These are phyloP conservation scores for Triplophysa siluroides DNA, from an alignment of 2,113 vertebrate genomes.

Conservation along the genomic window DNA sequence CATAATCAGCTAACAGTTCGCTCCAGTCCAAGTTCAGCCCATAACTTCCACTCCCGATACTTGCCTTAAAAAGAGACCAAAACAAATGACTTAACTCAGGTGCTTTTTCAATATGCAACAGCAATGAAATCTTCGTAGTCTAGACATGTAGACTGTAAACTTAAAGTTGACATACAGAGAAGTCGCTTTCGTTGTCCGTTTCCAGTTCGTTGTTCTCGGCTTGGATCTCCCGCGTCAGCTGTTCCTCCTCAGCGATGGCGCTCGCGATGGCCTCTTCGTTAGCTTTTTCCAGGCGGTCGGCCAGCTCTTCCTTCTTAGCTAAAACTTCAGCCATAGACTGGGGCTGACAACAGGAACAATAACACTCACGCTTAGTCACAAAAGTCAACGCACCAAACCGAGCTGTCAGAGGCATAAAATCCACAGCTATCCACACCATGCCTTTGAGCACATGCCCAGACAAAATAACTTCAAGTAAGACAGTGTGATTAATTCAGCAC, in stretches of 20 bases:
- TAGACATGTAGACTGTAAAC: too few species aligned
- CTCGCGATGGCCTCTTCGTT: conserved; percentile 99
- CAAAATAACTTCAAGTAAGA: not conserved
- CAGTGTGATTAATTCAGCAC: conserved; percentile 8
- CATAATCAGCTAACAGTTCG: conserved; percentile 95
- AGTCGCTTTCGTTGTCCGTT: conserved; percentile 92
- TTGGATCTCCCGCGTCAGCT: conserved; percentile 93
- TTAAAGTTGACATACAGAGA: conserved; percentile 80
- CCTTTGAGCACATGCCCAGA: conserved; percentile 36
- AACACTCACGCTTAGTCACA: conserved; percentile 22
- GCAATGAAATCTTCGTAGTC: too few species aligned
- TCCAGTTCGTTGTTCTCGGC: conserved; percentile 94
- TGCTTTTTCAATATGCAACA: not conserved
- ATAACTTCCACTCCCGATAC: conserved; percentile 81
- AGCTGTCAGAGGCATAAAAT: not conserved
- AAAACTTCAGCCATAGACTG: conserved; percentile 98
- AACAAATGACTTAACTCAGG: not conserved
- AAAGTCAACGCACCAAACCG: conserved; percentile 31
- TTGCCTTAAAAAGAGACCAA: conserved; percentile 71
- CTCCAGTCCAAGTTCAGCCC: conserved; percentile 93
- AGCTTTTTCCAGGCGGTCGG: conserved; percentile 93
- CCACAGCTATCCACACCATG: conserved; percentile 11
- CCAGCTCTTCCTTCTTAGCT: conserved; percentile 96
- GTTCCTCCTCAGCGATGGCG: conserved; percentile 97
- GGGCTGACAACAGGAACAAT: conserved; percentile 66